Base-by-base conservation (phyloP, 2,888 invertebrate species). In the Epinotia brunnichana region DNA sequence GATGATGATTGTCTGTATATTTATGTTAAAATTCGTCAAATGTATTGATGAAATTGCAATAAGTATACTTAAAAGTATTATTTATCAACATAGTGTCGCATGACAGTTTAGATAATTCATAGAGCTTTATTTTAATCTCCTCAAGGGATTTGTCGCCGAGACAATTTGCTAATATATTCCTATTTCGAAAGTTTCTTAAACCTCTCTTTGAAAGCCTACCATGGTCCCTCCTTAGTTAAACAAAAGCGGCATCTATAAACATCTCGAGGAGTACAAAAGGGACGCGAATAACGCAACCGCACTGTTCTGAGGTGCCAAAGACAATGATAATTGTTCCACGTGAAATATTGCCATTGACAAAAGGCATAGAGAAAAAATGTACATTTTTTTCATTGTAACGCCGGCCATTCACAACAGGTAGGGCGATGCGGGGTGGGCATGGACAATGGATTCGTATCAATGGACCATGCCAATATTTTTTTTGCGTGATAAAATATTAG, bases 311-410 rank as follows among this genome's bases (percentile, higher is more conserved):
- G 91, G 91, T 91, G 92, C 85, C 89, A 92, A 92, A 93, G 90
- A 93, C 93, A 92, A 93, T 92, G 92, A 89, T 92, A 92, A 92
- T 92, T 92, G 93, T 92, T 89, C 91, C 89, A 88, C 86, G 85
- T 92, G 91, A 92, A 90, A 91, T 92, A 92, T 88, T 90, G 91
- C 91, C 90, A 90, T 91, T 88, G 92, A 91, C 91, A 92, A 92
- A 92, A 90, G 88, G 81, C 83, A 83, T 82, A 81, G 81, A 82
- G 85, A 87, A 90, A 89, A 90, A 90, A 86, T 86, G 74, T 85
- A 85, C 83, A 90, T 91, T 90, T 92, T 90, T 92, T 90, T 91
- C 90, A 88, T 90, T 91, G 89, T 91, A 86, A 86, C 84, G 79
- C 81, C 74, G 85, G 83, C 91, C 92, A 92, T 92, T 92, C 87